A percentile compares a stretch with the other conserved stretches of the same genome.
Conservation (phyloP, 2,797 vertebrate genomes). For the Schizopygopsis pylzovi region DNA sequence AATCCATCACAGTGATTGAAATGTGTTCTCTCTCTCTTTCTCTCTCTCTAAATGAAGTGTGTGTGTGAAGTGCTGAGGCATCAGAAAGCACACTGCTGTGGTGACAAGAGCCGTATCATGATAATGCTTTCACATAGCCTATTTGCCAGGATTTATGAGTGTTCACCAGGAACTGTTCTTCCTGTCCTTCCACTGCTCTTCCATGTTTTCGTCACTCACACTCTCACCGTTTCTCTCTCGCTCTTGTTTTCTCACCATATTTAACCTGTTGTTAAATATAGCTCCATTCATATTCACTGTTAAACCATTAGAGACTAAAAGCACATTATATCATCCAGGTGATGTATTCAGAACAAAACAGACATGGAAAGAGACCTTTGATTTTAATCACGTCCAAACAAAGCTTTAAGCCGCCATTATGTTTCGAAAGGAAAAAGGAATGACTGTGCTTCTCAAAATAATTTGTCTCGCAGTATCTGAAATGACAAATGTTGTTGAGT, state of each 20-base stretch:
- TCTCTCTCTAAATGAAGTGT: slow-evolving; percentile 46
- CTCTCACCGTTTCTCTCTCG: slow-evolving; percentile 1
- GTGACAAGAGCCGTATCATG: slow-evolving; percentile 31
- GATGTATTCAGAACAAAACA: slow-evolving; percentile 6
- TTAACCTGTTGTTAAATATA: slow-evolving; percentile 50
- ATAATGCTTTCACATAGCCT: slow-evolving; percentile 21
- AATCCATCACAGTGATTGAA: slow-evolving; percentile 50
- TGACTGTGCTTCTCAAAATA: not conserved
- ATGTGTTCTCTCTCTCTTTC: slow-evolving; percentile 8
- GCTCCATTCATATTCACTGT: slow-evolving; percentile 22
- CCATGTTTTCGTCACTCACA: slow-evolving; percentile 20
- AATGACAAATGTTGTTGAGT: not conserved
- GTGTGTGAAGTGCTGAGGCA: slow-evolving; percentile 53
- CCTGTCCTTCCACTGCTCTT: slow-evolving; percentile 9
- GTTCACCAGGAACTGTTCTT: slow-evolving; percentile 8
- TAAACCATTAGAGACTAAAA: slow-evolving; percentile 18
- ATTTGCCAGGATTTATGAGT: slow-evolving; percentile 47
- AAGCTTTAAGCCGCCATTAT: not conserved
- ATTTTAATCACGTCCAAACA: not conserved
- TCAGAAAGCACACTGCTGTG: slow-evolving; percentile 37
- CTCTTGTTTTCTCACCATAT: slow-evolving; percentile 30
- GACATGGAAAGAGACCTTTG: not conserved
- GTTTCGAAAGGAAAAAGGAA: not conserved
- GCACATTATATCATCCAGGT: not conserved
- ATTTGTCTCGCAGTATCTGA: slow-evolving; percentile 8